A percentile compares a stretch with the other conserved stretches of the same genome.
phyloP scores from a whole-genome alignment of 1,140 invertebrate genomes.

The Teleopsis dalmanni region DNA sequence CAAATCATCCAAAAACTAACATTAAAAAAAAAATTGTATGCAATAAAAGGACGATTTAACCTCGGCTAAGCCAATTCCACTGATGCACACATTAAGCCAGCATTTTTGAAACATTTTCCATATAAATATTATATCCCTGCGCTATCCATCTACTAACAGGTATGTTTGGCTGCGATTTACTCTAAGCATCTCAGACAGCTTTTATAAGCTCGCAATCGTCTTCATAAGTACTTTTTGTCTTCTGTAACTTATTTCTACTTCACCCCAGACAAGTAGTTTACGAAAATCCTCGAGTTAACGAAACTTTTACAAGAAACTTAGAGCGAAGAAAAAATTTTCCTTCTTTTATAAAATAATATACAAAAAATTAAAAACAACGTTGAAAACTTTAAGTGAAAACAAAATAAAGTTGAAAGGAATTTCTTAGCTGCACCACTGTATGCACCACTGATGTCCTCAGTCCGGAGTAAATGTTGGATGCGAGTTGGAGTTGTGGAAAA shows the following conservation, averaged over 20 bases:
- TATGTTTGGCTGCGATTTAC: too few species aligned
- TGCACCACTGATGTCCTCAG: too few species aligned
- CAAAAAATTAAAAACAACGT: slow-evolving; percentile 1
- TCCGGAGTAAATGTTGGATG: too few species aligned
- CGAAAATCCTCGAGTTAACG: slow-evolving; percentile 41
- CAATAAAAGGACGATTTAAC: too few species aligned
- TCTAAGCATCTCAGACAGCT: slow-evolving; percentile 3
- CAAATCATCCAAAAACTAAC: too few species aligned
- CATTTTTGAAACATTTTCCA: not conserved
- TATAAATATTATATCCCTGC: not conserved
- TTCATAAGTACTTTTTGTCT: slow-evolving; percentile 39
- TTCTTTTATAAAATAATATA: slow-evolving; percentile 14
- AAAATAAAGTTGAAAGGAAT: too few species aligned
- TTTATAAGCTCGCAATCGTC: slow-evolving; percentile 24
- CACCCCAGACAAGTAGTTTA: slow-evolving; percentile 30
- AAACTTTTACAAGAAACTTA: slow-evolving; percentile 20
- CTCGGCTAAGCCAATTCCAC: too few species aligned
- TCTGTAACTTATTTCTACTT: not conserved
- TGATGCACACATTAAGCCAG: not conserved
- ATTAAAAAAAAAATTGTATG: too few species aligned
- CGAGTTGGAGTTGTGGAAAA: too few species aligned
- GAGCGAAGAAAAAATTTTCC: slow-evolving; percentile 30
- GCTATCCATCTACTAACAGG: too few species aligned
- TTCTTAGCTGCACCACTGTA: too few species aligned
- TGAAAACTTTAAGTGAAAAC: slow-evolving; percentile 19